phyloP scores from a whole-genome alignment of 2,113 vertebrate genomes.

The Sinocyclocheilus anshuiensis region DNA sequence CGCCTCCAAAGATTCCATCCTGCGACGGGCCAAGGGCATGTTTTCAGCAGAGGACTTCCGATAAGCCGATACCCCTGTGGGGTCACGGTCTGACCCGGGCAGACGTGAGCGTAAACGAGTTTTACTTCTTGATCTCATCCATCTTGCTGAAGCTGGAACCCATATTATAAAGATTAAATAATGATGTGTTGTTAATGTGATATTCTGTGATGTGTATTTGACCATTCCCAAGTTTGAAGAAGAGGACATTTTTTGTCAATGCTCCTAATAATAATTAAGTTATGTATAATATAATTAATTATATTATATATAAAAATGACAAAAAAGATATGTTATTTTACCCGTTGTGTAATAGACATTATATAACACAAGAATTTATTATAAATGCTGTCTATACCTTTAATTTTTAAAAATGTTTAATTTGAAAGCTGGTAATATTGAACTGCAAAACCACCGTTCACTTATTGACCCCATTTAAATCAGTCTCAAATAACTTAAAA shows the following conservation, averaged over 20 bases:
- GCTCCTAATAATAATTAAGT: background rate
- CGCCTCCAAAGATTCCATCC: conserved; percentile 91
- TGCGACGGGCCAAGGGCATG: conserved; percentile 92
- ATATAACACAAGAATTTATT: background rate
- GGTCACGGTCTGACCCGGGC: too few relatives aligned
- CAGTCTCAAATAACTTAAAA: background rate
- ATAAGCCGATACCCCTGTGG: conserved; percentile 60
- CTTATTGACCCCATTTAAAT: background rate
- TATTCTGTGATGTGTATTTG: background rate
- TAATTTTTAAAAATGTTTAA: background rate
- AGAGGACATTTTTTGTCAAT: background rate
- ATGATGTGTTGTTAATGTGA: background rate
- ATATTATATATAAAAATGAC: background rate
- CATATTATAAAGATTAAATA: background rate
- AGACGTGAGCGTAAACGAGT: background rate
- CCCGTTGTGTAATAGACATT: background rate
- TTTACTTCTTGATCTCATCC: background rate
- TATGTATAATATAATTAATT: background rate
- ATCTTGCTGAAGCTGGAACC: conserved; percentile 5
- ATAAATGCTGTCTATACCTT: background rate
- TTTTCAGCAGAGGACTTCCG: conserved; percentile 90
- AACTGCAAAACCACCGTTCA: background rate
- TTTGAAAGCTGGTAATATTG: background rate
- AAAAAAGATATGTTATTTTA: background rate
- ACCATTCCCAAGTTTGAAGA: background rate